Conservation (phyloP, 2,888 invertebrate genomes). For the Molanna angustata region DNA sequence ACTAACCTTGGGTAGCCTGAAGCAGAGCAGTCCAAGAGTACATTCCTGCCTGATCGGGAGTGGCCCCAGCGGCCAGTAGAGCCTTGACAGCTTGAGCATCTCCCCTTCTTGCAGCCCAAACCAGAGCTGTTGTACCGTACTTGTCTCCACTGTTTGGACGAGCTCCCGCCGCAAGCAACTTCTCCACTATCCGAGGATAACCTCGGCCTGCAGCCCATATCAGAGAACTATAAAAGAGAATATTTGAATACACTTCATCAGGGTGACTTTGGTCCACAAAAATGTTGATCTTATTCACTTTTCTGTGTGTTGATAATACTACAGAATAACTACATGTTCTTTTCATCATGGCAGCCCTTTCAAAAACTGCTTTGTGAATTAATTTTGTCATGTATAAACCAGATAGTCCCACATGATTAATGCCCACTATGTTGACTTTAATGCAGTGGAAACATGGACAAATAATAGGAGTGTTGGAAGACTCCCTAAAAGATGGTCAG, state of each 20-base stretch:
- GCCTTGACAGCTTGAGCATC: slow-evolving; percentile 79
- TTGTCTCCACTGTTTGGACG: slow-evolving; percentile 95
- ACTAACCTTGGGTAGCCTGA: slow-evolving; percentile 70
- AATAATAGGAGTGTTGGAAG: too few species aligned
- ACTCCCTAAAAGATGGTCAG: too few species aligned
- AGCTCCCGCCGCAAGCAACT: slow-evolving; percentile 81
- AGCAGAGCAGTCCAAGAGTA: slow-evolving; percentile 95
- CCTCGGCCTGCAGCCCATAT: slow-evolving; percentile 96
- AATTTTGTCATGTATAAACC: too few species aligned
- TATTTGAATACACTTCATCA: too few species aligned
- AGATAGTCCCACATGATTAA: too few species aligned
- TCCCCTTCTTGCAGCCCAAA: slow-evolving; percentile 95
- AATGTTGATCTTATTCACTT: background rate
- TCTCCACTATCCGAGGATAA: slow-evolving; percentile 78
- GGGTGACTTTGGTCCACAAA: too few species aligned
- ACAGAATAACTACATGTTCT: too few species aligned
- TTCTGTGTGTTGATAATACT: too few species aligned
- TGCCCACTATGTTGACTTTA: too few species aligned
- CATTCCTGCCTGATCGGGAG: slow-evolving; percentile 92
- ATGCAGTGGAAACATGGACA: too few species aligned
- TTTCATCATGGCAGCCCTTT: too few species aligned
- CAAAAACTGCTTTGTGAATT: too few species aligned
- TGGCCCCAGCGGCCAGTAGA: slow-evolving; percentile 81
- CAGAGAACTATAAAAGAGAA: slow-evolving; percentile 54
- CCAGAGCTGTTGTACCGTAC: slow-evolving; percentile 93